A percentile compares a stretch with the other conserved stretches of the same genome.
Evolutionary conservation across 2,888 invertebrate species (phyloP).

Genomic region (Elgonia sp.): DNA sequence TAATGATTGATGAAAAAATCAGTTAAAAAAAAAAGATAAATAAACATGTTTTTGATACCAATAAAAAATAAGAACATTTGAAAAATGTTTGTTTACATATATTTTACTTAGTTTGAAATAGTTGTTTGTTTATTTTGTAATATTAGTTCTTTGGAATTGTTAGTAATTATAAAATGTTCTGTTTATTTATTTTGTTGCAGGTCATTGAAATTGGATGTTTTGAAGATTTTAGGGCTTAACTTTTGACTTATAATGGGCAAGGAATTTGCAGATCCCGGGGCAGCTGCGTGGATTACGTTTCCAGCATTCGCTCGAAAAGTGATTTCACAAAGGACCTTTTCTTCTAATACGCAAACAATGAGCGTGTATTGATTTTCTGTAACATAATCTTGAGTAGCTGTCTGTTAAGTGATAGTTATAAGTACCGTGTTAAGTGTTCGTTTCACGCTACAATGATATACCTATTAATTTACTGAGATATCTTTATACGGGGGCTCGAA

Average conservation of each 20-base stretch:
- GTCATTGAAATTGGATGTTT: no score
- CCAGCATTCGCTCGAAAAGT: constrained; percentile 77
- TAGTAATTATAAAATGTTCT: neutral
- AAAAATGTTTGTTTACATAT: no score
- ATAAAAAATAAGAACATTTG: no score
- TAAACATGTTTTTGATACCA: no score
- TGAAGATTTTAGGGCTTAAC: constrained; percentile 3
- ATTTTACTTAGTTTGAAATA: no score
- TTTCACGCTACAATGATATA: constrained; percentile 85
- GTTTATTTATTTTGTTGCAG: neutral
- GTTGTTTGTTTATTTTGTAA: no score
- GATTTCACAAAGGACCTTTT: constrained; percentile 75
- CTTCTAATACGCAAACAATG: constrained; percentile 77
- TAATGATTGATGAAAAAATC: no score
- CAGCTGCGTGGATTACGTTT: constrained; percentile 74
- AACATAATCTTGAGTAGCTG: constrained; percentile 86
- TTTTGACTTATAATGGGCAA: constrained; percentile 40
- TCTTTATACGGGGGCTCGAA: constrained; percentile 69
- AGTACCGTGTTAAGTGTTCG: constrained; percentile 85
- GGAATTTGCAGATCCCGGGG: constrained; percentile 37
- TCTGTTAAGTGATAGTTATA: constrained; percentile 84
- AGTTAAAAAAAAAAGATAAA: no score
- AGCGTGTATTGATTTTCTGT: constrained; percentile 86
- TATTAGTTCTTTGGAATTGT: no score
- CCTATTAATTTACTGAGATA: constrained; percentile 85